Conservation (phyloP, 1,140 invertebrate genomes). For the Druon quercuslanigerum region DNA sequence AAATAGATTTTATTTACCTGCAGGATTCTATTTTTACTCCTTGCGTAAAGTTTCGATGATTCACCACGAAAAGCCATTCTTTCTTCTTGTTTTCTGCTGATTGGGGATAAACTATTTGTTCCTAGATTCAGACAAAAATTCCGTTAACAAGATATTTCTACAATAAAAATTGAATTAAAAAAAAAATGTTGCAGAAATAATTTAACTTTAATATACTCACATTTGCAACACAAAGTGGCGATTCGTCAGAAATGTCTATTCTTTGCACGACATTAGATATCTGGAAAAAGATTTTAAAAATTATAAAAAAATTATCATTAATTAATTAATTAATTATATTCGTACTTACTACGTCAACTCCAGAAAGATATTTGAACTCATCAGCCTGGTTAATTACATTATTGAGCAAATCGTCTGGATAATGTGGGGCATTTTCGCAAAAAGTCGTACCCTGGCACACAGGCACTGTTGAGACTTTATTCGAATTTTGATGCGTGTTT, state of each 20-base stretch:
- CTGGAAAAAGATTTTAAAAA: too few relatives aligned
- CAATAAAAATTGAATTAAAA: neutral
- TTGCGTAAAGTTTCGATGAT: constrained; percentile 76
- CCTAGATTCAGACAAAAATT: constrained; percentile 57
- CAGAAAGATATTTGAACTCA: constrained; percentile 44
- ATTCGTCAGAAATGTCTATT: too few relatives aligned
- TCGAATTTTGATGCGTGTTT: neutral
- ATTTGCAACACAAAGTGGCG: too few relatives aligned
- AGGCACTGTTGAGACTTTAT: neutral
- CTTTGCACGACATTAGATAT: too few relatives aligned
- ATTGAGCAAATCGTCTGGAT: constrained; percentile 54
- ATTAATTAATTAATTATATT: neutral
- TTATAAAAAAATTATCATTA: neutral
- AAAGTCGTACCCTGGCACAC: constrained; percentile 41
- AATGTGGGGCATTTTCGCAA: constrained; percentile 53
- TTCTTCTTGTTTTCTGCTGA: constrained; percentile 71
- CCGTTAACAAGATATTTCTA: constrained; percentile 16
- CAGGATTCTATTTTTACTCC: constrained; percentile 77
- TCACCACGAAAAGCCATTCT: constrained; percentile 78
- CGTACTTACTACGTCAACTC: constrained; percentile 51
- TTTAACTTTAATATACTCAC: too few relatives aligned
- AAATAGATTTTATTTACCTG: constrained; percentile 66
- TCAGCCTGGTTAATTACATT: constrained; percentile 36
- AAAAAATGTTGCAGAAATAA: neutral
- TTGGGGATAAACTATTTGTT: constrained; percentile 72